Conservation (phyloP, 1,140 invertebrate genomes). For the Penaeus chinensis region DNA sequence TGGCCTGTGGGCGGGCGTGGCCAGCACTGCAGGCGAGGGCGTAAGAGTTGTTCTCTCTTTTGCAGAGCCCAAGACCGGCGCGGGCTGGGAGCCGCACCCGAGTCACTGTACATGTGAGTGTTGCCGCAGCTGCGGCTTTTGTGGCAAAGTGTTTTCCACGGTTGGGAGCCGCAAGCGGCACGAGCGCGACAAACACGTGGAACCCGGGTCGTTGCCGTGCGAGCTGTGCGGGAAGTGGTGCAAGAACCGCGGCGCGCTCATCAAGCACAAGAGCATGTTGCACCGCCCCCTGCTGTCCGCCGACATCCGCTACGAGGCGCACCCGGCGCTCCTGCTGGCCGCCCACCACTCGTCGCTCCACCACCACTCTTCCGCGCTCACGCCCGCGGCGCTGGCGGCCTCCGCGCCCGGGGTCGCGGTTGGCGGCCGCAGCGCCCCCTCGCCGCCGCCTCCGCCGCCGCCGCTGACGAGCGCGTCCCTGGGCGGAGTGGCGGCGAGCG, state of each 20-base stretch:
- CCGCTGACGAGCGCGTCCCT: background rate
- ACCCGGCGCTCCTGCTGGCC: slow-evolving; percentile 36
- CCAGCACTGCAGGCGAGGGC: slow-evolving; percentile 40
- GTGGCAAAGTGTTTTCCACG: slow-evolving; percentile 62
- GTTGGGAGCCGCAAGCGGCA: slow-evolving; percentile 58
- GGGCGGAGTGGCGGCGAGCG: slow-evolving; percentile 15
- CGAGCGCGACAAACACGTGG: slow-evolving; percentile 57
- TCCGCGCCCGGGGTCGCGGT: slow-evolving; percentile 4
- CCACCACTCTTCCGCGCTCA: slow-evolving; percentile 4
- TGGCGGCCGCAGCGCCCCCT: background rate
- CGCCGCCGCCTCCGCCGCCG: slow-evolving; percentile 20
- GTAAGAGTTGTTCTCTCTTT: slow-evolving; percentile 64
- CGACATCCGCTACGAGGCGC: slow-evolving; percentile 29
- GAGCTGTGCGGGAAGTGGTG: slow-evolving; percentile 63
- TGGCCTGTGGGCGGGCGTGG: background rate
- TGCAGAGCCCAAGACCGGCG: slow-evolving; percentile 53
- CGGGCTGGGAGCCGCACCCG: slow-evolving; percentile 50
- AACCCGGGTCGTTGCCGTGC: slow-evolving; percentile 52
- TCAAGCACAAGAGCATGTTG: slow-evolving; percentile 59
- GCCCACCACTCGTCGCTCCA: background rate
- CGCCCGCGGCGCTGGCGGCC: background rate
- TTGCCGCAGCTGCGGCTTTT: slow-evolving; percentile 61
- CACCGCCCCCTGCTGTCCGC: slow-evolving; percentile 45
- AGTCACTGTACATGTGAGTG: slow-evolving; percentile 60
- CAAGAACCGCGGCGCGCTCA: slow-evolving; percentile 63